These are phyloP conservation scores for Oriolus oriolus DNA, from an alignment of 2,113 vertebrate species.

Conservation along the genomic window DNA sequence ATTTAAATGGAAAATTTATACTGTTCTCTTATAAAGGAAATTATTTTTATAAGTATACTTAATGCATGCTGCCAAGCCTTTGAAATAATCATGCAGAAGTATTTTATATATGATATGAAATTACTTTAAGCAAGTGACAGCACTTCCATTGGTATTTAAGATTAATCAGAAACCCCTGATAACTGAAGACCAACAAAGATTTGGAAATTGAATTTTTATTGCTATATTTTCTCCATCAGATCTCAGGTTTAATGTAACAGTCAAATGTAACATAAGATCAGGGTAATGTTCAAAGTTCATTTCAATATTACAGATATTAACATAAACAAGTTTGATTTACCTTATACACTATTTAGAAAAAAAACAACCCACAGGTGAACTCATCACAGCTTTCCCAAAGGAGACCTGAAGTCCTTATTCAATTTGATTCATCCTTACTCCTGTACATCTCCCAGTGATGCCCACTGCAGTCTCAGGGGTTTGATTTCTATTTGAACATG, in stretches of 20 bases:
- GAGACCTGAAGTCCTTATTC: neutral
- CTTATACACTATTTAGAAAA: neutral
- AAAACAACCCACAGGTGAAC: neutral
- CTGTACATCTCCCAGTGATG: neutral
- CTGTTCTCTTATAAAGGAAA: neutral
- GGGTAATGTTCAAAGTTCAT: neutral
- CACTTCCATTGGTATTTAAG: neutral
- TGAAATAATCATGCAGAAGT: neutral
- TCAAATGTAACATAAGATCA: neutral
- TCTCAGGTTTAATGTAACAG: neutral
- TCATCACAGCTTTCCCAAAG: neutral
- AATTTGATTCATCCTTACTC: neutral
- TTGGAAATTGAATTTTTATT: neutral
- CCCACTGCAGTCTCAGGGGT: neutral
- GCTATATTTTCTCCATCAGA: neutral
- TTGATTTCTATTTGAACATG: neutral
- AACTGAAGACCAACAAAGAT: neutral
- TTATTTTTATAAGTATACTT: neutral
- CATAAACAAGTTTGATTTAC: neutral
- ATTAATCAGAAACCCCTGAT: neutral
- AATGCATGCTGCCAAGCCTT: neutral
- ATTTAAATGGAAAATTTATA: neutral
- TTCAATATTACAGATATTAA: neutral
- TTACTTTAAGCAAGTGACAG: neutral
- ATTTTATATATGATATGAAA: neutral